phyloP scores from a whole-genome alignment of 1,140 invertebrate genomes.

The Panonychus citri region DNA sequence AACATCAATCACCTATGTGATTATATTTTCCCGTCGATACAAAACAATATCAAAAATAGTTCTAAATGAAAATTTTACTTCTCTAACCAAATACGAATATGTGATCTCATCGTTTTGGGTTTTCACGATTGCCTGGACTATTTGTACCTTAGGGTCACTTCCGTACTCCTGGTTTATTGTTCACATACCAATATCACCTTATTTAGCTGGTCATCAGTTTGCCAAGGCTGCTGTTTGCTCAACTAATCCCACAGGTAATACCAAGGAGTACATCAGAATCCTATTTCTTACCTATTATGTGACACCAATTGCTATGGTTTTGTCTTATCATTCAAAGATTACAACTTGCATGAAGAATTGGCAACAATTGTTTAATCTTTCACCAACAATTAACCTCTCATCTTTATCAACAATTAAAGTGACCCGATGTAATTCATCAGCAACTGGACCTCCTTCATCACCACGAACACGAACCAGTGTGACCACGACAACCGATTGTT shows the following conservation, averaged over 20 bases:
- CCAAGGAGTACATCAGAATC: constrained; percentile 23
- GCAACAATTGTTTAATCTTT: background rate
- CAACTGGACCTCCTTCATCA: too few species aligned
- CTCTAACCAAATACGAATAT: constrained; percentile 30
- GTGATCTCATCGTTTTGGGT: constrained; percentile 38
- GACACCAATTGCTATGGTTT: constrained; percentile 33
- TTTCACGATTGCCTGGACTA: constrained; percentile 39
- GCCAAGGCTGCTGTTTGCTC: constrained; percentile 21
- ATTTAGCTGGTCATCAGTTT: constrained; percentile 16
- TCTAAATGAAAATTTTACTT: background rate
- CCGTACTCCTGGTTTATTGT: constrained; percentile 46
- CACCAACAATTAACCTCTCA: background rate
- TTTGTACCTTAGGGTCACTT: constrained; percentile 39
- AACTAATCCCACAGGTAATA: constrained; percentile 21
- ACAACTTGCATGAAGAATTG: constrained; percentile 33
- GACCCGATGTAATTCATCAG: background rate
- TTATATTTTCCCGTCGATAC: constrained; percentile 42
- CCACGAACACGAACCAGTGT: background rate
- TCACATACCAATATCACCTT: constrained; percentile 38
- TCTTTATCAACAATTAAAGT: background rate
- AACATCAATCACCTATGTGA: constrained; percentile 39
- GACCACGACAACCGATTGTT: background rate
- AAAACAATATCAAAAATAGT: constrained; percentile 30
- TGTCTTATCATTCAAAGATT: constrained; percentile 35
- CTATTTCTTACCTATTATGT: constrained; percentile 33